Conservation (phyloP, 2,113 vertebrate genomes). For the Corythaixoides concolor region DNA sequence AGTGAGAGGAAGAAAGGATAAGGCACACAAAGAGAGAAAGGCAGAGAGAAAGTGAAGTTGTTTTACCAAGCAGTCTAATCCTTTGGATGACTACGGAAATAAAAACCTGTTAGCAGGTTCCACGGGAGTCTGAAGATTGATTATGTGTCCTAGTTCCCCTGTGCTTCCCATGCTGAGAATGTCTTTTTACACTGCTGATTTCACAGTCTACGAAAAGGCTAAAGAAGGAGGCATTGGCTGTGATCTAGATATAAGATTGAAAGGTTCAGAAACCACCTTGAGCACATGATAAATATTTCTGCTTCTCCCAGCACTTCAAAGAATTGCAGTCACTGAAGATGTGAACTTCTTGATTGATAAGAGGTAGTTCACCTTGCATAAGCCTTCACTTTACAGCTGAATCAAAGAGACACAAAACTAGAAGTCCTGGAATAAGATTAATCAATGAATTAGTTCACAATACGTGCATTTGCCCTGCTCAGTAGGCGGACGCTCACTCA, state of each 20-base stretch:
- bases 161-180: constrained; percentile 7
- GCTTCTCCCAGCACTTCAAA: constrained; percentile 8
- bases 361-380: not conserved
- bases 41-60: not conserved
- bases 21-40: not conserved
- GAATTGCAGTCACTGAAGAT: not conserved
- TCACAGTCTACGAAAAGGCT: not conserved
- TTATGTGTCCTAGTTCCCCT: constrained; percentile 16
- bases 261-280: constrained; percentile 39
- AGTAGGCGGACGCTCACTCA: not conserved
- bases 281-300: constrained; percentile 41
- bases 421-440: not conserved
- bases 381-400: not conserved
- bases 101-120: constrained; percentile 23
- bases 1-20: not conserved
- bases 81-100: not conserved
- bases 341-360: constrained; percentile 18
- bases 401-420: not conserved
- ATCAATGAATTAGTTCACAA: not conserved
- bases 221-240: not conserved
- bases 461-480: not conserved
- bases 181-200: constrained; percentile 58
- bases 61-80: not conserved
- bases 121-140: constrained; percentile 26
- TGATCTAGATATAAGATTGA: constrained; percentile 25